Conservation (phyloP, 1,140 invertebrate genomes). For the Homarus americanus region DNA sequence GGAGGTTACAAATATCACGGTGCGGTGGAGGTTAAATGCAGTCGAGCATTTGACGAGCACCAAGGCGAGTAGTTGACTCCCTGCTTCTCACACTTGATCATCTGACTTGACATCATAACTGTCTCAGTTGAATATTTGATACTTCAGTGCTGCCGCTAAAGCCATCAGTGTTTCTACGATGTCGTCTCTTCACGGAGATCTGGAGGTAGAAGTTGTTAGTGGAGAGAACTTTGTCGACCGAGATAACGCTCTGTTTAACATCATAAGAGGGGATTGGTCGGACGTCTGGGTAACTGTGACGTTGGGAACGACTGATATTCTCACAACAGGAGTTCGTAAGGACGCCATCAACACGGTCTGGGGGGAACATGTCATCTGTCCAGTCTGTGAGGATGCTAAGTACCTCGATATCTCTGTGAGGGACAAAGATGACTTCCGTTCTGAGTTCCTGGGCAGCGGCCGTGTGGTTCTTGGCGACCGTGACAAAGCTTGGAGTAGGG, state of each 20-base stretch:
- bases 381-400: slow-evolving; percentile 37
- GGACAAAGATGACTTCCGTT: slow-evolving; percentile 40
- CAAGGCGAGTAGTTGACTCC: too few species aligned
- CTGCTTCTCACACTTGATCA: too few species aligned
- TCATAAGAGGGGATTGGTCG: slow-evolving; percentile 21
- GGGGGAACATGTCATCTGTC: slow-evolving; percentile 26
- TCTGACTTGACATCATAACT: too few species aligned
- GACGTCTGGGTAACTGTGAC: slow-evolving; percentile 40
- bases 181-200: slow-evolving; percentile 35
- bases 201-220: slow-evolving; percentile 48
- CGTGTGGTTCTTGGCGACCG: slow-evolving; percentile 20
- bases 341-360: slow-evolving; percentile 37
- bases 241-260: slow-evolving; percentile 25
- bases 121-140: too few species aligned
- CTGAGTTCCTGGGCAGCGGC: slow-evolving; percentile 6
- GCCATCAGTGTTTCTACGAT: neutral
- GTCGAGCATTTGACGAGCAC: too few species aligned
- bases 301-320: slow-evolving; percentile 16
- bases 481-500: slow-evolving; percentile 32
- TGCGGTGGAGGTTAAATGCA: too few species aligned
- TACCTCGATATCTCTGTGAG: slow-evolving; percentile 51
- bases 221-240: slow-evolving; percentile 20
- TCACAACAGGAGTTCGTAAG: slow-evolving; percentile 12
- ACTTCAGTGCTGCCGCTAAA: too few species aligned
- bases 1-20: too few species aligned